Conservation (phyloP, 2,113 vertebrate genomes). For the Macrotus californicus region DNA sequence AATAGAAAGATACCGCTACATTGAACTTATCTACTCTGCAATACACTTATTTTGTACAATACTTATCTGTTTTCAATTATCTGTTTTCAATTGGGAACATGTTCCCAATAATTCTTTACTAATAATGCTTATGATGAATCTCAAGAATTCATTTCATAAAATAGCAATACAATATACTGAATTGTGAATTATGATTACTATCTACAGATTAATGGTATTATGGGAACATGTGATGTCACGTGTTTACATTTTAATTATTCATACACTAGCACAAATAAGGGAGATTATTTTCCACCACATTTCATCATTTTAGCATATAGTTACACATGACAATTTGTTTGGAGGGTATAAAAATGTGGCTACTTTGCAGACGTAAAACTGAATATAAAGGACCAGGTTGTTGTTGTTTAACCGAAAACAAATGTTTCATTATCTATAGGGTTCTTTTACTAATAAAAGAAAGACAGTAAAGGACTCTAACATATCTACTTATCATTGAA, state of each 20-base stretch:
- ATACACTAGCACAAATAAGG: slow-evolving; percentile 65
- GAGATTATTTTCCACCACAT: slow-evolving; percentile 56
- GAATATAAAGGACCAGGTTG: slow-evolving; percentile 49
- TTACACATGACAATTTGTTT: slow-evolving; percentile 56
- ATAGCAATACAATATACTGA: slow-evolving; percentile 69
- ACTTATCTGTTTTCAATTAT: slow-evolving; percentile 54
- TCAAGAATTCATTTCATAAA: slow-evolving; percentile 68
- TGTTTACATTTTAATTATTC: slow-evolving; percentile 71
- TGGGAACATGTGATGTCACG: slow-evolving; percentile 66
- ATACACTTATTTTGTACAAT: slow-evolving; percentile 57
- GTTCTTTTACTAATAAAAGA: background rate
- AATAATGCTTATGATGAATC: slow-evolving; percentile 62
- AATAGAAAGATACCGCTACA: slow-evolving; percentile 70
- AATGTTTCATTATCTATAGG: background rate
- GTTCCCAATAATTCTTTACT: slow-evolving; percentile 61
- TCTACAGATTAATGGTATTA: slow-evolving; percentile 72
- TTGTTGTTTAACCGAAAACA: slow-evolving; percentile 8
- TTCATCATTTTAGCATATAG: slow-evolving; percentile 42
- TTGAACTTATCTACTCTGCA: slow-evolving; percentile 72
- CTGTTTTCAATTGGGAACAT: slow-evolving; percentile 58
- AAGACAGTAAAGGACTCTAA: background rate
- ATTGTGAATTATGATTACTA: slow-evolving; percentile 64
- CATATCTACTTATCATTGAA: background rate
- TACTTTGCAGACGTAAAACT: slow-evolving; percentile 54
- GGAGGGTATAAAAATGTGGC: slow-evolving; percentile 29